Evolutionary conservation across 2,797 vertebrate genomes (phyloP).

Genomic region (Decapterus maruadsi): DNA sequence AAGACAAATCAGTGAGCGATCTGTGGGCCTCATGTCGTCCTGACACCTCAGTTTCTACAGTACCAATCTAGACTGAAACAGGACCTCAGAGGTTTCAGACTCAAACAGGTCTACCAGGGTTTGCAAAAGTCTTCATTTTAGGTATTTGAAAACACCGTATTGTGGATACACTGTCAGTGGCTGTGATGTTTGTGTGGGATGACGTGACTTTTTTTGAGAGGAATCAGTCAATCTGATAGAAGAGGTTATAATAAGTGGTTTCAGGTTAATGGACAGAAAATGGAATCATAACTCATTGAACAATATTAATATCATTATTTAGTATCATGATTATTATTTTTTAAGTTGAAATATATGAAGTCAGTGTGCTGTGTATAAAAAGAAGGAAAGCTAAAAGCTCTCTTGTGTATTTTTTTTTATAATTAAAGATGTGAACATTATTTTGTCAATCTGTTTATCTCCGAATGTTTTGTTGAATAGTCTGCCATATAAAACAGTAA

Average conservation of each 20-base stretch:
- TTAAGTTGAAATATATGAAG: neutral
- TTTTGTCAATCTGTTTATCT: too few species aligned
- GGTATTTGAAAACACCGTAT: too few species aligned
- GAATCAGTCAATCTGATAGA: neutral
- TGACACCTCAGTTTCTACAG: too few species aligned
- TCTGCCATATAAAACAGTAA: neutral
- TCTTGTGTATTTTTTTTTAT: too few species aligned
- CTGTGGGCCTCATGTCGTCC: too few species aligned
- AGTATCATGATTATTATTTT: neutral
- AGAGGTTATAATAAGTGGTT: neutral
- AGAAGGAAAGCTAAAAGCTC: neutral
- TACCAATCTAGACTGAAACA: too few species aligned
- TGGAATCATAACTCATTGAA: neutral
- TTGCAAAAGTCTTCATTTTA: too few species aligned
- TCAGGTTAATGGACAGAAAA: neutral
- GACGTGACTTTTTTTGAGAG: neutral
- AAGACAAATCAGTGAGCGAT: too few species aligned
- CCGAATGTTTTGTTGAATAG: neutral
- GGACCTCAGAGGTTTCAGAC: too few species aligned
- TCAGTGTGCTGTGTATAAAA: neutral
- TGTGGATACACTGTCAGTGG: neutral
- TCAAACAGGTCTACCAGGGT: too few species aligned
- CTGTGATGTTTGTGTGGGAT: neutral
- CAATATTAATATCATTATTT: neutral
- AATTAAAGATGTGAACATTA: too few species aligned